phyloP scores from a whole-genome alignment of 2,797 vertebrate genomes.

The Myotis myotis region DNA sequence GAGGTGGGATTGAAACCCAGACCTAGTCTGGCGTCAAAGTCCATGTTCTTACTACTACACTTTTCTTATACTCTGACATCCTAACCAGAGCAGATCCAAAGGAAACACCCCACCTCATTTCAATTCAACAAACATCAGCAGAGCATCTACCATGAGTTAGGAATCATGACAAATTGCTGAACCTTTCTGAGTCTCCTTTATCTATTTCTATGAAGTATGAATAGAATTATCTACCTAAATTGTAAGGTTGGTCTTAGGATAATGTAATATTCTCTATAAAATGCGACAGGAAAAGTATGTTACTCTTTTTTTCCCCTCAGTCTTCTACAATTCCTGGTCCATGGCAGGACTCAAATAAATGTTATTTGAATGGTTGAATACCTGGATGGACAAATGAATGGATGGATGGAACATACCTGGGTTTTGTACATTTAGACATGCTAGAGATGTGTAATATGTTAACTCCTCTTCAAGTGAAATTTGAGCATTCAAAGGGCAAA shows the following conservation, averaged over 20 bases:
- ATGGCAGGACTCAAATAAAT: constrained; percentile 9
- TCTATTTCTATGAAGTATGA: background rate
- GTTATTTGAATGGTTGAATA: background rate
- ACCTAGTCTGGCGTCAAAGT: background rate
- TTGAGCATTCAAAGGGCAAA: background rate
- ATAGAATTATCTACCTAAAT: background rate
- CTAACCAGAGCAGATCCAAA: background rate
- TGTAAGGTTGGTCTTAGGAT: background rate
- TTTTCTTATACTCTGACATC: background rate
- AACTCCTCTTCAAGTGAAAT: background rate
- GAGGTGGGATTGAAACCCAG: background rate
- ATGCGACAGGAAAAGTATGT: background rate
- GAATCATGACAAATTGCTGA: constrained; percentile 2
- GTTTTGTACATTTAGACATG: background rate
- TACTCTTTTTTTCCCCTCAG: constrained; percentile 26
- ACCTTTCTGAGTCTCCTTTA: background rate
- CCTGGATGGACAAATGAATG: background rate
- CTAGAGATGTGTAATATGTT: background rate
- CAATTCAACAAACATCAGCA: background rate
- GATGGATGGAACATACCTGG: background rate
- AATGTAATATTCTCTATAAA: background rate
- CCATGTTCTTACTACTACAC: background rate
- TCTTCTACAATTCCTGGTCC: background rate
- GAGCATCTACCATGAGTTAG: background rate
- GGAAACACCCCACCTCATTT: background rate